Conservation (phyloP, 2,797 vertebrate genomes). For the Cetoscarus ocellatus region DNA sequence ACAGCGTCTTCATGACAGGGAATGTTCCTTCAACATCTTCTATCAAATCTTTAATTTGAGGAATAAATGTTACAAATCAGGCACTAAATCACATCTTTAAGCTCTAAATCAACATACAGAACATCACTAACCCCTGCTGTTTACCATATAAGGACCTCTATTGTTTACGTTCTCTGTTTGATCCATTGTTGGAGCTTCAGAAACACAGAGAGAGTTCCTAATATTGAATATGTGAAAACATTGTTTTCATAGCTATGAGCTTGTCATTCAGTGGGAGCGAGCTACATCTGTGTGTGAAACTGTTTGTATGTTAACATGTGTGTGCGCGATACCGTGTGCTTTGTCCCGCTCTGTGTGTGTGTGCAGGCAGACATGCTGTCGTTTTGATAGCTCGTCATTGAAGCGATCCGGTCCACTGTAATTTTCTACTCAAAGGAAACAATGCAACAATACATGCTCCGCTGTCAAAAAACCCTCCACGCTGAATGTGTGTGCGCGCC, state of each 20-base stretch:
- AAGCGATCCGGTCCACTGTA: conserved; percentile 75
- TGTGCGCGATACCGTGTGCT: conserved; percentile 39
- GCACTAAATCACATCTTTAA: not conserved
- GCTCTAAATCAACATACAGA: not conserved
- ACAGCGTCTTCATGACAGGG: no score
- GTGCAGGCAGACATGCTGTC: conserved; percentile 55
- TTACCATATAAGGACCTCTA: conserved; percentile 26
- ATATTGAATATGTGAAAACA: conserved; percentile 47
- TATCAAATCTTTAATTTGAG: no score
- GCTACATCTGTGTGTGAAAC: conserved; percentile 26
- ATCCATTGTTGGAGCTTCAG: conserved; percentile 18
- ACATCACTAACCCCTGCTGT: not conserved
- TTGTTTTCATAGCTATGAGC: conserved; percentile 53
- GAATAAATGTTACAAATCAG: no score
- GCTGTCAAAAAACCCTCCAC: conserved; percentile 59
- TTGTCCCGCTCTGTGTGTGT: conserved; percentile 36
- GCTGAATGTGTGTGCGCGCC: conserved; percentile 22
- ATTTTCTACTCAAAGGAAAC: conserved; percentile 82
- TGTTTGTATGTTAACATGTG: conserved; percentile 54
- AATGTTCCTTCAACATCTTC: no score
- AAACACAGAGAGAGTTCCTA: conserved; percentile 18
- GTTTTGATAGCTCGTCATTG: conserved; percentile 76
- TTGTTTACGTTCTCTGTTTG: not conserved
- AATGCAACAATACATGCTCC: conserved; percentile 74
- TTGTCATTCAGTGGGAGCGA: conserved; percentile 58